phyloP scores from a whole-genome alignment of 2,113 vertebrate genomes.

The Brachyhypopomus occidentalis region DNA sequence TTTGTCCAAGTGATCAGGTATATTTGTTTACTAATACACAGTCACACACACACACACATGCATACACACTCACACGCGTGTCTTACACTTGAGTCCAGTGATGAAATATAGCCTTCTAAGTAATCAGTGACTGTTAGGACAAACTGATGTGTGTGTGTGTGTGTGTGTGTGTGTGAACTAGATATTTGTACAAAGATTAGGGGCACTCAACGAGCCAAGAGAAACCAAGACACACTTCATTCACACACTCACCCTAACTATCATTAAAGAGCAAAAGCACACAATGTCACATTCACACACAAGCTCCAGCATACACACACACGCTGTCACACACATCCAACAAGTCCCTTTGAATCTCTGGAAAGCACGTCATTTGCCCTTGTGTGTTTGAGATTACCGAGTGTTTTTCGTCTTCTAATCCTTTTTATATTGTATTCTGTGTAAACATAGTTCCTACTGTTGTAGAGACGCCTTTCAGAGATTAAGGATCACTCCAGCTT shows the following conservation, averaged over 20 bases:
- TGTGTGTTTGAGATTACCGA: background rate
- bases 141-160: conserved; percentile 73
- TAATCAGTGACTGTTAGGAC: conserved; percentile 65
- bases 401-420: too few relatives aligned
- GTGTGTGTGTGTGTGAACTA: conserved; percentile 53
- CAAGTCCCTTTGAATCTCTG: background rate
- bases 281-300: conserved; percentile 45
- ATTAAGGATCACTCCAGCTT: too few relatives aligned
- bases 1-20: too few relatives aligned
- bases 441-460: too few relatives aligned
- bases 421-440: too few relatives aligned
- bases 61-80: conserved; percentile 48
- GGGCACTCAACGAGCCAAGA: conserved; percentile 71
- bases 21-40: background rate
- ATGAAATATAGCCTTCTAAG: conserved; percentile 72
- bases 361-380: conserved; percentile 54
- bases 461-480: too few relatives aligned
- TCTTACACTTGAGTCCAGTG: conserved; percentile 66
- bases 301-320: conserved; percentile 20
- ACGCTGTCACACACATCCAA: conserved; percentile 21
- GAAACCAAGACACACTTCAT: conserved; percentile 71
- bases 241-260: conserved; percentile 62
- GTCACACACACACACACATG: background rate
- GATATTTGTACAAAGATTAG: conserved; percentile 81
- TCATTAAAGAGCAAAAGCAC: conserved; percentile 37